Conservation (phyloP, 2,888 invertebrate genomes). For the Doris montereyensis region DNA sequence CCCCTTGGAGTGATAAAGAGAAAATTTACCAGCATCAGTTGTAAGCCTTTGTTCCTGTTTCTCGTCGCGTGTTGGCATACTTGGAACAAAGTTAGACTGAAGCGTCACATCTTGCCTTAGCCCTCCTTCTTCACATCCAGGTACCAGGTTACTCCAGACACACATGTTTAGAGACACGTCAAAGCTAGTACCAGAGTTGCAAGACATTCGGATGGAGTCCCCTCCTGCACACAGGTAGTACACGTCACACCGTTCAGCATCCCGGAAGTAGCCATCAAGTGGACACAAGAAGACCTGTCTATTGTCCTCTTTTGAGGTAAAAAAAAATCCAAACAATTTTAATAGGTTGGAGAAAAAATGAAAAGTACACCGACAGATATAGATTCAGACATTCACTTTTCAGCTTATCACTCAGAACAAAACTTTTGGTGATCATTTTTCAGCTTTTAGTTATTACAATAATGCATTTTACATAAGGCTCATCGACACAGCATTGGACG, state of each 20-base stretch:
- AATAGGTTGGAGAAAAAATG: too few species aligned
- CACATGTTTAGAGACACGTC: slow-evolving; percentile 42
- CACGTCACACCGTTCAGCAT: slow-evolving; percentile 33
- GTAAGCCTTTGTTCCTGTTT: background rate
- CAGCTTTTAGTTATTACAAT: too few species aligned
- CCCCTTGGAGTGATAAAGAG: too few species aligned
- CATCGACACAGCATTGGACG: too few species aligned
- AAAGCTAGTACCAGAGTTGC: slow-evolving; percentile 43
- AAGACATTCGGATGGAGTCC: slow-evolving; percentile 33
- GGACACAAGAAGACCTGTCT: slow-evolving; percentile 40
- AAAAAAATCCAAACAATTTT: too few species aligned
- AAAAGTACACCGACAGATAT: too few species aligned
- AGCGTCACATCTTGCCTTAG: too few species aligned
- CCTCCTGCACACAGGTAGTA: slow-evolving; percentile 44
- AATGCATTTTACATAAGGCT: too few species aligned
- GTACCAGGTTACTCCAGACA: slow-evolving; percentile 39
- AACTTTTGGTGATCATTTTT: background rate
- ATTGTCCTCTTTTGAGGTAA: too few species aligned
- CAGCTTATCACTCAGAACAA: background rate
- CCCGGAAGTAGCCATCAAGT: slow-evolving; percentile 42
- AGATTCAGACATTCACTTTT: too few species aligned
- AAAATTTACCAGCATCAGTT: too few species aligned
- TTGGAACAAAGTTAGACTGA: background rate
- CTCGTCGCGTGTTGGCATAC: background rate
- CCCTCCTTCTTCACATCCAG: slow-evolving; percentile 31